Base-by-base conservation (phyloP, 2,113 vertebrate species). In the Dipodomys stephensi region DNA sequence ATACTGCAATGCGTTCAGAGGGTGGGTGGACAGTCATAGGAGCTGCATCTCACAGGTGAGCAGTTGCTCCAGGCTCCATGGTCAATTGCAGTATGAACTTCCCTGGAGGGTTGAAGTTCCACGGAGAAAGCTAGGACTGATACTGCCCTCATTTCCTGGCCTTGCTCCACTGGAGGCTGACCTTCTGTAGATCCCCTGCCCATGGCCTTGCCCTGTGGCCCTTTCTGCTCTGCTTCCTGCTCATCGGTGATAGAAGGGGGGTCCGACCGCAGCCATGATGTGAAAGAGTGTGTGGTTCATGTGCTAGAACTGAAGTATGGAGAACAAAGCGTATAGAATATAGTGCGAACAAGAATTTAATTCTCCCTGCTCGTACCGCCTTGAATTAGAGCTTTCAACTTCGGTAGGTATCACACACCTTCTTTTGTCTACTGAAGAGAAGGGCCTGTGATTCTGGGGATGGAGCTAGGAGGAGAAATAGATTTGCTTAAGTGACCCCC, bases 231-330 rank as follows among this genome's bases (percentile, higher is more conserved):
- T 68, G 20, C 9, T 94, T 90, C 87, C 68, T 39, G 65, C 6
- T 86, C 84, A 93, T 83, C 44, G 84, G 32, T 57, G 68, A 94
- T 27, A 6, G 49, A 88, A 81, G 68, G 23, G n/a, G 73, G 80
- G 77, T 86, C 22, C 2, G 76, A 73, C 87, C 88, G 83, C 87
- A 91, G 53, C 72, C 28, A 53, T 49, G 12, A 62, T 64, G 22
- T 94, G 87, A 95, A 94, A 81, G 68, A 64, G 53, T 4, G 30
- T 83, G 12, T 4, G 72, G 15, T 85, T 80, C 83, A 69, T 79
- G 25, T 83, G 9, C 77, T 69, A 89, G 62, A 94, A 73, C 20
- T 88, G 57, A 92, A 87, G 77, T 64, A 62, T 80, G 35, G 46
- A 93, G 91, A 96, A 79, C 87, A 35, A 74, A 71, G 19, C 28